These are phyloP conservation scores for Rattus rattus DNA, from an alignment of 2,113 vertebrate species.

Conservation along the genomic window DNA sequence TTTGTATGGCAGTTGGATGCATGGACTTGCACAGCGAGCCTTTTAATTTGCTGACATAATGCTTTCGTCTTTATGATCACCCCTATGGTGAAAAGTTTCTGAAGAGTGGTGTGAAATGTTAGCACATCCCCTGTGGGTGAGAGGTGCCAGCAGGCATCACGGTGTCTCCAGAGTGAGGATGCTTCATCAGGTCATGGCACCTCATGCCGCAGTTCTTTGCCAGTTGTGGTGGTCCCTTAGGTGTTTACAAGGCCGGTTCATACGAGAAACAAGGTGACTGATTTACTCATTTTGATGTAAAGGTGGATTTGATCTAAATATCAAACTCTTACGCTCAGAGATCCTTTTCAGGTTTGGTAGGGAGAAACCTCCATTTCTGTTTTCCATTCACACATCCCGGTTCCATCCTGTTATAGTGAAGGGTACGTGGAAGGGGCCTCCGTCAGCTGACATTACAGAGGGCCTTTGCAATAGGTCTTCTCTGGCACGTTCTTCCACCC, in stretches of 20 bases:
- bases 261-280: background rate
- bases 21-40: background rate
- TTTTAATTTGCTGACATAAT: background rate
- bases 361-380: background rate
- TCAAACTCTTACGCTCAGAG: background rate
- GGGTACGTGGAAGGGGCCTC: background rate
- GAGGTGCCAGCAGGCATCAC: background rate
- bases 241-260: background rate
- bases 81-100: background rate
- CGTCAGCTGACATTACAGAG: background rate
- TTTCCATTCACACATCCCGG: background rate
- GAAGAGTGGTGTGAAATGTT: background rate
- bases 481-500: background rate
- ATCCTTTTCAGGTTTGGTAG: background rate
- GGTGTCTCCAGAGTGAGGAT: background rate
- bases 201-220: accelerated
- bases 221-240: background rate
- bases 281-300: background rate
- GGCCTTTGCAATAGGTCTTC: background rate
- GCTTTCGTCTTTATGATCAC: background rate
- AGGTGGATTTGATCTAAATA: background rate
- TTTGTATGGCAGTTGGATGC: background rate
- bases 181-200: background rate
- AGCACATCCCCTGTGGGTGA: background rate
- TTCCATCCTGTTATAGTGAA: background rate